A percentile compares a stretch with the other conserved stretches of the same genome.
These are phyloP conservation scores for Oxytorus armatus DNA, from an alignment of 2,888 invertebrate species.

Conservation along the genomic window DNA sequence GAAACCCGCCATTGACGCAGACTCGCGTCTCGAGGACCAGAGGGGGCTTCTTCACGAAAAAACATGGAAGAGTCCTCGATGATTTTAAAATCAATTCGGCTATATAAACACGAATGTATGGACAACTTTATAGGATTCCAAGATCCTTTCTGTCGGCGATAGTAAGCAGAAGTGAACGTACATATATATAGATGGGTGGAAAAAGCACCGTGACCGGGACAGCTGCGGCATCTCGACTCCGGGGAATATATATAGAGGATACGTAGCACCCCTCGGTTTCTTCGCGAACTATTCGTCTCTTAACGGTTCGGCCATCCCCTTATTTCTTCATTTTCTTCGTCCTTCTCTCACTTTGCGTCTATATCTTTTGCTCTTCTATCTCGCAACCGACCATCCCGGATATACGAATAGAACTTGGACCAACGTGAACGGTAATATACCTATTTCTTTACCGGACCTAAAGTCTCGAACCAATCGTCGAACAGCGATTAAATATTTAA, in stretches of 20 bases:
- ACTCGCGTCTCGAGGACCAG: not conserved
- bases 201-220: slow-evolving; percentile 76
- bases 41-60: slow-evolving; percentile 5
- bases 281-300: slow-evolving; percentile 74
- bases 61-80: slow-evolving; percentile 63
- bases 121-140: slow-evolving; percentile 26
- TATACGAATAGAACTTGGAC: slow-evolving; percentile 47
- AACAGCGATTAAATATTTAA: slow-evolving; percentile 83
- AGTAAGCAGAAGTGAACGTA: slow-evolving; percentile 68
- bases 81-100: slow-evolving; percentile 71
- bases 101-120: not conserved
- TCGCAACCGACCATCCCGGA: slow-evolving; percentile 56
- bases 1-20: slow-evolving; percentile 28
- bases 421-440: slow-evolving; percentile 61
- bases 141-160: slow-evolving; percentile 51
- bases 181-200: slow-evolving; percentile 44
- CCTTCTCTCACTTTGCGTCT: slow-evolving; percentile 57
- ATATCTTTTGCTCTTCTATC: slow-evolving; percentile 55
- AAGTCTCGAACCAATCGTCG: slow-evolving; percentile 82
- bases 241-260: slow-evolving; percentile 75
- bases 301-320: slow-evolving; percentile 55
- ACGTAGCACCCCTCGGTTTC: slow-evolving; percentile 57
- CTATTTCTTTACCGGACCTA: slow-evolving; percentile 72
- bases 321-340: slow-evolving; percentile 59
- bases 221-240: slow-evolving; percentile 79